Evolutionary conservation across 2,113 vertebrate genomes (phyloP).

Genomic region (Xiphophorus hellerii): DNA sequence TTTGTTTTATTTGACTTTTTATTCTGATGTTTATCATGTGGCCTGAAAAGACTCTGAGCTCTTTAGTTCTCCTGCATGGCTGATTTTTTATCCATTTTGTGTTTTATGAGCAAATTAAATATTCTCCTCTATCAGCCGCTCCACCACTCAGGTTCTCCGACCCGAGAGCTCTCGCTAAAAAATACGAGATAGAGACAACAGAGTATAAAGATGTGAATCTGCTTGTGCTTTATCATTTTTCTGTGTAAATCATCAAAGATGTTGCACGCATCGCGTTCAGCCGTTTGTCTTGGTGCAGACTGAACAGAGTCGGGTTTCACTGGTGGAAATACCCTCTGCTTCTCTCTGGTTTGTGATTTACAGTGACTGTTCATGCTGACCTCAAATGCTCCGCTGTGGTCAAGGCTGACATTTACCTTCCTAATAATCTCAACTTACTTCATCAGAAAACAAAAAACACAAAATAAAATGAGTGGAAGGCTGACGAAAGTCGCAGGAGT

Average conservation of each 20-base stretch:
- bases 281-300: slow-evolving; percentile 10
- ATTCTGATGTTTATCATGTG: too few species aligned
- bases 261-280: slow-evolving; percentile 47
- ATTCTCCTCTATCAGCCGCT: too few species aligned
- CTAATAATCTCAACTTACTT: slow-evolving; percentile 21
- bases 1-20: too few species aligned
- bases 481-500: too few species aligned
- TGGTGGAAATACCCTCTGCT: slow-evolving; percentile 2
- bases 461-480: too few species aligned
- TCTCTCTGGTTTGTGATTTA: not conserved
- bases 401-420: not conserved
- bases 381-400: not conserved
- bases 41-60: too few species aligned
- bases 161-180: too few species aligned
- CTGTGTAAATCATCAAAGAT: slow-evolving; percentile 63
- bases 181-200: slow-evolving; percentile 34
- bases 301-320: slow-evolving; percentile 5
- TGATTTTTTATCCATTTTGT: too few species aligned
- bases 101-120: too few species aligned
- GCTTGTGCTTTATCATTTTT: slow-evolving; percentile 37
- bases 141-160: too few species aligned
- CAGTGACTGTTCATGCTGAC: not conserved
- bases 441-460: slow-evolving; percentile 5
- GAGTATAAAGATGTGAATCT: slow-evolving; percentile 20
- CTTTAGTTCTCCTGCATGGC: too few species aligned